Conservation (phyloP, 2,888 invertebrate genomes). For the Cheiracanthium punctorium region DNA sequence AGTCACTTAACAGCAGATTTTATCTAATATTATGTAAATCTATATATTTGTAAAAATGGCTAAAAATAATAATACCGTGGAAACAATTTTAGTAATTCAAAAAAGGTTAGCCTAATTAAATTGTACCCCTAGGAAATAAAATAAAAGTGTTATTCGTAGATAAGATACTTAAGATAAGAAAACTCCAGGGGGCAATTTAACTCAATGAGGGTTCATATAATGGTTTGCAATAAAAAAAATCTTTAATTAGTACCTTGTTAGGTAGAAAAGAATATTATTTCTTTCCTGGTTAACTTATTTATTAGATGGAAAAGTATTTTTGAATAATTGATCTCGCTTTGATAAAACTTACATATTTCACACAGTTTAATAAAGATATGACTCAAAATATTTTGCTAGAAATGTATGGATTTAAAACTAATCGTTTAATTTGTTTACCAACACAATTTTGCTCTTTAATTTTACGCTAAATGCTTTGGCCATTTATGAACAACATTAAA, state of each 20-base stretch:
- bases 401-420: too few relatives aligned
- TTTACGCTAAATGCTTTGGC: too few relatives aligned
- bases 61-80: background rate
- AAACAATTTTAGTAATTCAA: background rate
- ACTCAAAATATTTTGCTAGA: too few relatives aligned
- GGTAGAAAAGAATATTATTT: background rate
- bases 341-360: too few relatives aligned
- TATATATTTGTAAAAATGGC: background rate
- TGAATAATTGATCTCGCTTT: background rate
- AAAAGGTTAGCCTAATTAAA: conserved; percentile 15
- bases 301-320: background rate
- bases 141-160: conserved; percentile 15
- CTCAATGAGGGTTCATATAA: conserved; percentile 10
- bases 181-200: conserved; percentile 13
- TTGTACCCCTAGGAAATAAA: conserved; percentile 13
- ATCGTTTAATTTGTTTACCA: too few relatives aligned
- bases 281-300: background rate
- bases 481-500: too few relatives aligned
- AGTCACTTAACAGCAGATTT: background rate
- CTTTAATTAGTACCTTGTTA: conserved; percentile 8
- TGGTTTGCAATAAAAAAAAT: background rate
- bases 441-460: too few relatives aligned
- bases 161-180: conserved; percentile 13
- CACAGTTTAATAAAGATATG: too few relatives aligned
- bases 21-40: background rate